phyloP scores from a whole-genome alignment of 2,797 vertebrate genomes.

The Phrynocephalus vlangalii region DNA sequence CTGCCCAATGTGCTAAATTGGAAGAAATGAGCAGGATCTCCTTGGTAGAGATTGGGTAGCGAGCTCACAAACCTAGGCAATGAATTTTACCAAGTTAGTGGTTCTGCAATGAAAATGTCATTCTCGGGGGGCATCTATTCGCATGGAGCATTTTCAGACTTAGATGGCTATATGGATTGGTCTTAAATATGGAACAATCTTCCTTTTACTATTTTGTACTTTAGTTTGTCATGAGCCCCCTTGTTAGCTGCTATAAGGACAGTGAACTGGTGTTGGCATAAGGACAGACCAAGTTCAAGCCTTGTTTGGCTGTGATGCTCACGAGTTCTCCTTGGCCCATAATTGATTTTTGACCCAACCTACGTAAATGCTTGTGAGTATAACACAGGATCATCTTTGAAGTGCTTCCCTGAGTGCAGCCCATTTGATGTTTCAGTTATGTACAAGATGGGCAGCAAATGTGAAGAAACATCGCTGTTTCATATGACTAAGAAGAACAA shows the following conservation, averaged over 20 bases:
- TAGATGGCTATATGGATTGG: neutral
- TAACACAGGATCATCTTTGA: neutral
- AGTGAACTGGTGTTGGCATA: neutral
- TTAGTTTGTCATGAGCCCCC: neutral
- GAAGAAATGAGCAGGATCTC: neutral
- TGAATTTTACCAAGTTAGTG: neutral
- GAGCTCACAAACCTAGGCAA: neutral
- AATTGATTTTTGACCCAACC: neutral
- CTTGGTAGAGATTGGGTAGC: neutral
- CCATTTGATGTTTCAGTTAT: neutral
- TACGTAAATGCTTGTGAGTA: neutral
- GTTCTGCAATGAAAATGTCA: neutral
- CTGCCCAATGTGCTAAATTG: neutral
- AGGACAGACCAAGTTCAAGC: neutral
- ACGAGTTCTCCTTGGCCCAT: neutral
- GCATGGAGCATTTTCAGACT: neutral
- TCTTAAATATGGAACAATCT: neutral
- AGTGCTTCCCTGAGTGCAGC: neutral
- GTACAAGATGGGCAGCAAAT: too few species aligned
- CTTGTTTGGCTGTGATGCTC: neutral
- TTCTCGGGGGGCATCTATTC: too few species aligned
- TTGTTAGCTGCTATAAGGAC: neutral
- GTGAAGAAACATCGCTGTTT: neutral
- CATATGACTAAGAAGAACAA: conserved; percentile 12
- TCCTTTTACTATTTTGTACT: neutral